A percentile compares a stretch with the other conserved stretches of the same genome.
These are phyloP conservation scores for Tolmerus cingulatus DNA, from an alignment of 2,888 invertebrate genomes.

Conservation along the genomic window DNA sequence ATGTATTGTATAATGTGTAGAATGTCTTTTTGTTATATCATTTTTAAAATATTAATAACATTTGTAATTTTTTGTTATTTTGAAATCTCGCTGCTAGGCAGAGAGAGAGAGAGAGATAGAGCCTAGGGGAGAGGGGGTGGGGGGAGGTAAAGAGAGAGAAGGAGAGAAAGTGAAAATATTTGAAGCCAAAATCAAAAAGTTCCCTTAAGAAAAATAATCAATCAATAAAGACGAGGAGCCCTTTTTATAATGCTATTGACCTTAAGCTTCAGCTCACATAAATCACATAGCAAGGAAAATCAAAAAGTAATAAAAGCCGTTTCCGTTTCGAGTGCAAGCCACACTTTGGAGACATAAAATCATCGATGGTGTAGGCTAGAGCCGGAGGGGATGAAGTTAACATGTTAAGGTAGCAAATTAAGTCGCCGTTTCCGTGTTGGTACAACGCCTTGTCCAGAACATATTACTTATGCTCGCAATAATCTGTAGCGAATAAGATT, in stretches of 20 bases:
- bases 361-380: not conserved
- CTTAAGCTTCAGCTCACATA: not conserved
- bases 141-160: too few relatives aligned
- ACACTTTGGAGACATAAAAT: slow-evolving; percentile 4
- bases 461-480: not conserved
- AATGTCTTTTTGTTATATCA: too few relatives aligned
- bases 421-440: slow-evolving; percentile 7
- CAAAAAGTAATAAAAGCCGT: not conserved
- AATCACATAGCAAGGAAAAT: not conserved
- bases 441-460: not conserved
- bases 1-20: too few relatives aligned
- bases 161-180: too few relatives aligned
- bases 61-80: not conserved
- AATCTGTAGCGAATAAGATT: not conserved
- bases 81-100: not conserved
- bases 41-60: too few relatives aligned
- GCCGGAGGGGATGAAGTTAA: not conserved
- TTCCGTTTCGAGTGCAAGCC: not conserved
- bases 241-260: not conserved
- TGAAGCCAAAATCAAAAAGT: not conserved
- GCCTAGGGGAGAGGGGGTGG: too few relatives aligned
- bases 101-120: too few relatives aligned
- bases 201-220: not conserved
- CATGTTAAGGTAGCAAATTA: slow-evolving; percentile 30
- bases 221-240: not conserved